A percentile compares a stretch with the other conserved stretches of the same genome.
Evolutionary conservation across 2,113 vertebrate genomes (phyloP).

Genomic region (Carassius carassius): DNA sequence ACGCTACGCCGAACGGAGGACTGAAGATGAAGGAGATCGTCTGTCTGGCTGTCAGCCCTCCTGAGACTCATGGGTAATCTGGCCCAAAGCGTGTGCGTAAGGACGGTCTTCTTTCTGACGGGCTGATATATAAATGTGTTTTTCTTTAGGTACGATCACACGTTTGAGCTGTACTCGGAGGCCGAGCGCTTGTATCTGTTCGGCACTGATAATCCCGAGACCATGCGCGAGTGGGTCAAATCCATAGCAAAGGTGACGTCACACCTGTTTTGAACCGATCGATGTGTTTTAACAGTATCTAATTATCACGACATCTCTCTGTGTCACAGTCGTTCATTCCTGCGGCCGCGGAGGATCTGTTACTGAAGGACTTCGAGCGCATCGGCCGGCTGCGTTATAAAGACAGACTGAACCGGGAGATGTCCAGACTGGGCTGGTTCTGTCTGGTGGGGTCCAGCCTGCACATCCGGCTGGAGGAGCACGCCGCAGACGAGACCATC

Average conservation of each 20-base stretch:
- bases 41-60: constrained; percentile 77
- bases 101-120: not conserved
- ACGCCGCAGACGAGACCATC: constrained; percentile 78
- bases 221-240: constrained; percentile 86
- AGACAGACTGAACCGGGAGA: constrained; percentile 88
- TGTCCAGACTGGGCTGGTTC: constrained; percentile 86
- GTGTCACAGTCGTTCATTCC: constrained; percentile 80
- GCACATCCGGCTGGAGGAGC: constrained; percentile 72
- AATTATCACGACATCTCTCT: not conserved
- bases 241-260: constrained; percentile 87
- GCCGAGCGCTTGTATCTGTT: constrained; percentile 91
- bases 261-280: not conserved
- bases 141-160: constrained; percentile 78
- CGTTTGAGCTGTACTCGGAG: constrained; percentile 89
- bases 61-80: constrained; percentile 80
- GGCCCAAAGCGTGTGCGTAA: not conserved
- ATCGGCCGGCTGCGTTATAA: constrained; percentile 88
- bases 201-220: constrained; percentile 80
- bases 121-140: not conserved
- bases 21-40: constrained; percentile 83
- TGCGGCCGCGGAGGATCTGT: constrained; percentile 78
- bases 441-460: constrained; percentile 81
- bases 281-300: not conserved
- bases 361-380: constrained; percentile 83
- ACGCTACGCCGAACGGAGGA: constrained; percentile 83